Evolutionary conservation across 2,797 vertebrate genomes (phyloP), one percentile per base, ranked within the genome.

Genomic region (Pangasius djambal): DNA sequence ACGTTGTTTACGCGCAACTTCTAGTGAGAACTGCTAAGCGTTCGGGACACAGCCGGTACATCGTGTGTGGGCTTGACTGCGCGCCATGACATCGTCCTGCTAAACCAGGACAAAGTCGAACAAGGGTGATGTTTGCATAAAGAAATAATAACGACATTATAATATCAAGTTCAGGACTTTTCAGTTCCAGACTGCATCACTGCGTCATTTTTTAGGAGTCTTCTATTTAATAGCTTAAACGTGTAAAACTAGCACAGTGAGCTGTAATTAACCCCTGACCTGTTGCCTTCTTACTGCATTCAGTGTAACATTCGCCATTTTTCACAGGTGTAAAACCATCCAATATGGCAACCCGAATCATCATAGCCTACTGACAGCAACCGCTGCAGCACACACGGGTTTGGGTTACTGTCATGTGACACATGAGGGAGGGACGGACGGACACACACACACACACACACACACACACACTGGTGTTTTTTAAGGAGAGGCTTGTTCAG

Each of bases 401-500:
- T 95, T 95, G 91, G 79, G 90, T 97, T 97, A 94, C 94, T 93
- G 89, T 93, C 94, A 94, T 95, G 94, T 95, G 96, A 95, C 92
- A 89, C 52, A 93, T 93, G 93, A 93, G 88, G 89, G 93, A 93
- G 88, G 89, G 57, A 93, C 92, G 91, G 92, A 87, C 92, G 86
- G 81, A 72, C 34, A 59, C 55, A 59, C 78, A 79, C 77, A 79
- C 77, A 79, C 77, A 87, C 92, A 87, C 85, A 74, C 69, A 75
- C 9, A 87, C 92, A 81, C 57, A 55, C 77, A 55, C 50, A 31
- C 15, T 89, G 87, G 86, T 90, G 85, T 92, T 94, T 89, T 85
- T 95, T 94, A 93, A 89, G 92, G 92, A 89, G 87, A 90, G 40
- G 89, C 91, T 91, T 87, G 87, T 91, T 93, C 87, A 89, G 92